Conservation (phyloP, 2,113 vertebrate genomes). For the Geococcyx californianus region DNA sequence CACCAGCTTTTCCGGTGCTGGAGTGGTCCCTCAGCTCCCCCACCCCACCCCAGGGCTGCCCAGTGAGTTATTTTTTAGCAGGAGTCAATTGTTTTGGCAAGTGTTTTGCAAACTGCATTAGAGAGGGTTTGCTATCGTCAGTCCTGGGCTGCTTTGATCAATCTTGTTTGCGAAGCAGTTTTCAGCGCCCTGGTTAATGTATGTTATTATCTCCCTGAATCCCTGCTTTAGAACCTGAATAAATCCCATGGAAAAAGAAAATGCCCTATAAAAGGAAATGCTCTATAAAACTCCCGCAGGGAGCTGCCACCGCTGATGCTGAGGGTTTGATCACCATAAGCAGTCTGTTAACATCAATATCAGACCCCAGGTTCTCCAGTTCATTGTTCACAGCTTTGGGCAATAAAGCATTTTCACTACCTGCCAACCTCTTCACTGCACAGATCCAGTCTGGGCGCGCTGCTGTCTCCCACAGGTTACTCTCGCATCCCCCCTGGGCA, state of each 20-base stretch:
- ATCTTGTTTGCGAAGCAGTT: conserved; percentile 39
- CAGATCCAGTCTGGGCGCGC: rapidly evolving
- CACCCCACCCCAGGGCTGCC: background rate
- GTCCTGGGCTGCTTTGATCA: conserved; percentile 42
- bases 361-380: background rate
- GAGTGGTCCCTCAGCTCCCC: rapidly evolving
- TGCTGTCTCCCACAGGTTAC: background rate
- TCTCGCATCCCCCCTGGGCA: background rate
- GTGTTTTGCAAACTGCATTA: background rate
- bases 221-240: conserved; percentile 36
- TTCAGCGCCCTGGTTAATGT: background rate
- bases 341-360: background rate
- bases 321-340: background rate
- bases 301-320: background rate
- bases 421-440: background rate
- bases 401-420: background rate
- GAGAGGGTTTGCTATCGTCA: background rate
- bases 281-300: background rate
- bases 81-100: conserved; percentile 7
- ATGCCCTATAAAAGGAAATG: conserved; percentile 14
- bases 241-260: conserved; percentile 6
- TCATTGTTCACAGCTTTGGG: background rate
- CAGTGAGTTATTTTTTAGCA: background rate
- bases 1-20: background rate
- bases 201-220: conserved; percentile 40